Percentiles rank a stretch among this genome's conserved stretches.
phyloP scores from a whole-genome alignment of 2,797 vertebrate species.

The Sebastes kiyomatsui region DNA sequence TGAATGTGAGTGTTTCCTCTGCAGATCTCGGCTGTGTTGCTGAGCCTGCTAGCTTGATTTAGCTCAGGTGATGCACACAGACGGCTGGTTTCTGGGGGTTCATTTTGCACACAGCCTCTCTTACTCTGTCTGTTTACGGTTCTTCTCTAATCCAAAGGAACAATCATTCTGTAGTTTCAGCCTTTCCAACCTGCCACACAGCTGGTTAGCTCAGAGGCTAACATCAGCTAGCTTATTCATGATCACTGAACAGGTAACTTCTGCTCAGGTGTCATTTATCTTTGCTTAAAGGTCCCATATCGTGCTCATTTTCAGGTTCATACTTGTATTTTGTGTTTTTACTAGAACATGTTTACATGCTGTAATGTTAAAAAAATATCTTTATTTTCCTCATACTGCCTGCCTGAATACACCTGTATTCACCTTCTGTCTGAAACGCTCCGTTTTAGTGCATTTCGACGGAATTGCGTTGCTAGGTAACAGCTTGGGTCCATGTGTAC shows the following conservation, averaged over 20 bases:
- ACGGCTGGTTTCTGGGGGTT: background rate
- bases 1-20: background rate
- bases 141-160: background rate
- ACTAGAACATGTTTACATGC: no score
- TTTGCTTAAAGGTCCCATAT: no score
- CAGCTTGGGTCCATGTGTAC: no score
- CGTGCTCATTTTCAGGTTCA: no score
- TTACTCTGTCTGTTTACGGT: accelerated
- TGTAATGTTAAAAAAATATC: no score
- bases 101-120: background rate
- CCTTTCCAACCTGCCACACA: background rate
- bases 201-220: slow-evolving; percentile 3
- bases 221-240: background rate
- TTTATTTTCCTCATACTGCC: accelerated
- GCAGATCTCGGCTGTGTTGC: background rate
- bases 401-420: no score
- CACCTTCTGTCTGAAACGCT: no score
- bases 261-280: background rate
- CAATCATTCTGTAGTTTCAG: background rate
- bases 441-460: no score
- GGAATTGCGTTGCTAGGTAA: no score
- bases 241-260: background rate
- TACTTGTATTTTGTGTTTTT: no score
- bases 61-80: background rate
- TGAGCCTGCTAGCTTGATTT: background rate